A percentile compares a stretch with the other conserved stretches of the same genome.
These are phyloP conservation scores for Peromyscus maniculatus DNA, from an alignment of 2,113 vertebrate genomes.

Conservation along the genomic window DNA sequence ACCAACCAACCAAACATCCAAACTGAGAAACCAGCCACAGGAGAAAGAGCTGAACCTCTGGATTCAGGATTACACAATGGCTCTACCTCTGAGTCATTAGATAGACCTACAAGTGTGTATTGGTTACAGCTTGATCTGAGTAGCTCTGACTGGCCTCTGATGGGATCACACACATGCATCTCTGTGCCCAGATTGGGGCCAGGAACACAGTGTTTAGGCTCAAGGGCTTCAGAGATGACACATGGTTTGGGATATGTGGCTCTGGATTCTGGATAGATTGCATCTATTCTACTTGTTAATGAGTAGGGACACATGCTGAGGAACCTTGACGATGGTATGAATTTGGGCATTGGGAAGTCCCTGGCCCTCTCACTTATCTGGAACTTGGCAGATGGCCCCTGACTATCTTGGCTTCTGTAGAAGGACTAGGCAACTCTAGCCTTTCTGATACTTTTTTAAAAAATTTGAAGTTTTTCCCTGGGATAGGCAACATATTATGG, in stretches of 20 bases:
- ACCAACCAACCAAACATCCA: background rate
- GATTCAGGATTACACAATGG: background rate
- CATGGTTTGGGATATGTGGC: background rate
- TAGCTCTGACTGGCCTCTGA: background rate
- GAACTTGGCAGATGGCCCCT: constrained; percentile 49
- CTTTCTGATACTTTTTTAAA: background rate
- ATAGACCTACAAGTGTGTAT: background rate
- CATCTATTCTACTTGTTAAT: constrained; percentile 48
- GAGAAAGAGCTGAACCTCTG: background rate
- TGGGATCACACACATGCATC: fast-evolving
- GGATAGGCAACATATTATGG: background rate
- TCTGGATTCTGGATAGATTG: background rate
- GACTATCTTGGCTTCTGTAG: constrained; percentile 29
- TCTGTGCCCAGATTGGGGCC: background rate
- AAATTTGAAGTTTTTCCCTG: background rate
- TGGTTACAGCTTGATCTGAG: background rate
- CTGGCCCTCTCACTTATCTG: background rate
- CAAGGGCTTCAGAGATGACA: background rate
- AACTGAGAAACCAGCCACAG: background rate
- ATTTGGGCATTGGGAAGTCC: background rate
- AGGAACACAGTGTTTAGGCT: background rate
- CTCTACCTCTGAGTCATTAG: background rate
- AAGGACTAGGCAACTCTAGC: constrained; percentile 29
- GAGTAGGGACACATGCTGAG: background rate
- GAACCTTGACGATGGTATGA: background rate